A percentile compares a stretch with the other conserved stretches of the same genome.
Conservation (phyloP, 2,888 invertebrate genomes). For the Leptogaster cylindrica region DNA sequence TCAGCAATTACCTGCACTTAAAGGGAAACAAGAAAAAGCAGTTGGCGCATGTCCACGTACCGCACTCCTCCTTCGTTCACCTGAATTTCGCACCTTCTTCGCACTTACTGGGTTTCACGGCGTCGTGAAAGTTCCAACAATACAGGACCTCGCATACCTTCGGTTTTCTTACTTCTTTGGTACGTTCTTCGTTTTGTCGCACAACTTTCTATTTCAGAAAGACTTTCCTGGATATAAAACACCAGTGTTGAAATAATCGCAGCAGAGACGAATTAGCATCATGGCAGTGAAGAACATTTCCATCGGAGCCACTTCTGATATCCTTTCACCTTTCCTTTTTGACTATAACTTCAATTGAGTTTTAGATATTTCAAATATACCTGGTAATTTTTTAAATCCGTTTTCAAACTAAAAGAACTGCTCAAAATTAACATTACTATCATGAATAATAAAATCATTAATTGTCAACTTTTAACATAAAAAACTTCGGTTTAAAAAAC, state of each 20-base stretch:
- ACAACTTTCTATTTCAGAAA: constrained; percentile 26
- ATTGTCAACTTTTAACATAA: no score
- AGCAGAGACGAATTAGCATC: background rate
- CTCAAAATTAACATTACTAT: no score
- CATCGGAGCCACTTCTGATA: no score
- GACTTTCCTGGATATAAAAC: constrained; percentile 14
- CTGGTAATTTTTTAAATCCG: no score
- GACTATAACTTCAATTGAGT: no score
- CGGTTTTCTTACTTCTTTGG: background rate
- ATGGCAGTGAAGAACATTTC: no score
- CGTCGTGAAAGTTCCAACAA: background rate
- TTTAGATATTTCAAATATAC: no score
- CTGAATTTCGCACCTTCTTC: constrained; percentile 21
- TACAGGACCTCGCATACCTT: background rate
- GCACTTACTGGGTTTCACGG: background rate
- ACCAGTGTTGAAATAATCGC: background rate
- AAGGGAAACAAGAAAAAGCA: constrained; percentile 14
- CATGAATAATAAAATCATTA: no score
- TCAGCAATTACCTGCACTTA: constrained; percentile 10
- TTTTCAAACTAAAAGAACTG: no score
- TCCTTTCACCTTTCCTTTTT: no score
- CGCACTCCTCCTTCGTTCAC: background rate
- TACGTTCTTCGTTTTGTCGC: background rate
- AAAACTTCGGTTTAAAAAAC: no score
- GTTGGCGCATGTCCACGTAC: constrained; percentile 15